Percentiles rank a stretch among this genome's conserved stretches.
Evolutionary conservation across 2,797 vertebrate species (phyloP).

Genomic region (Sylvilagus floridanus): DNA sequence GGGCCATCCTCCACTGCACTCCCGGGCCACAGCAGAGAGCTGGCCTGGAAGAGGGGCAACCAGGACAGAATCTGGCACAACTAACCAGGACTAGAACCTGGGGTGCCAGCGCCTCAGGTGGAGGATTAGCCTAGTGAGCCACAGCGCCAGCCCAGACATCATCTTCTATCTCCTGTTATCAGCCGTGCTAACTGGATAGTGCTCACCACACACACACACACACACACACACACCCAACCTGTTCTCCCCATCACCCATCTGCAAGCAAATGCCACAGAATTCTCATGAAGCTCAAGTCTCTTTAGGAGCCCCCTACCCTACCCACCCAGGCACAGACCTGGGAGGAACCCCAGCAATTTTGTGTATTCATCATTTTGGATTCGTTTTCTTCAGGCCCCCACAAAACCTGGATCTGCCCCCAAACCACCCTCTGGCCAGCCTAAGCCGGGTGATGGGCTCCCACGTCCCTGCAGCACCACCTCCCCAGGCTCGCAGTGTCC

Average conservation of each 20-base stretch:
- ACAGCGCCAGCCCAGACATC: rapidly evolving
- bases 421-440: not conserved
- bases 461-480: rapidly evolving
- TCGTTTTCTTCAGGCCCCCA: not conserved
- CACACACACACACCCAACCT: rapidly evolving
- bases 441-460: not conserved
- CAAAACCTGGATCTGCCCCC: not conserved
- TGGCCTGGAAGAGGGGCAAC: no score
- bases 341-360: not conserved
- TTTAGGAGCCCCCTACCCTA: rapidly evolving
- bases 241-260: rapidly evolving
- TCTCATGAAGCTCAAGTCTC: not conserved
- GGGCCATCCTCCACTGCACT: no score
- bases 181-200: not conserved
- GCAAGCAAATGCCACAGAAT: no score
- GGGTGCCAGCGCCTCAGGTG: no score
- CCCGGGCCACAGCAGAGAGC: no score
- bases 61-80: no score
- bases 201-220: rapidly evolving
- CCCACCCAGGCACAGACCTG: not conserved
- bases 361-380: not conserved
- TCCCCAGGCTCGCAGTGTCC: not conserved
- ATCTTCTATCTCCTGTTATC: not conserved
- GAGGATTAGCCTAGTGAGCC: no score
- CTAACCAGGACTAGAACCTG: no score